Evolutionary conservation across 1,140 invertebrate species (phyloP).

Genomic region (Tetramorium simillimum): DNA sequence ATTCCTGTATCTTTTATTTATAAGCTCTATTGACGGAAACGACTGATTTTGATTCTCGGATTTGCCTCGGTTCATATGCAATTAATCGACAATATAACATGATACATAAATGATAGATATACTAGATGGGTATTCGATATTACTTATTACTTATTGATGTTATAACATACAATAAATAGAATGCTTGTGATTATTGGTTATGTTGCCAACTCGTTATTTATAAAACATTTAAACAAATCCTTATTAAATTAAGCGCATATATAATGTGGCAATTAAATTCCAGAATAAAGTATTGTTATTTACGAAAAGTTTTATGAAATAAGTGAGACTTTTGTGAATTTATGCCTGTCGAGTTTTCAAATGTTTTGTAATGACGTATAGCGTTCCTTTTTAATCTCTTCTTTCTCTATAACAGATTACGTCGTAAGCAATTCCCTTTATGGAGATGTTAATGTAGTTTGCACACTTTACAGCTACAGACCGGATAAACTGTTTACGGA

Average conservation of each 20-base stretch:
- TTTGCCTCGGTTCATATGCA: background rate
- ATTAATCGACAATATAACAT: conserved; percentile 7
- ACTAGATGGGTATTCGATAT: background rate
- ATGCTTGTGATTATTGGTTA: conserved; percentile 13
- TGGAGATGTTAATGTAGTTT: background rate
- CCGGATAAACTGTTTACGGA: conserved; percentile 32
- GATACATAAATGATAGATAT: background rate
- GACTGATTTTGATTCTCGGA: background rate
- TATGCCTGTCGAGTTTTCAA: background rate
- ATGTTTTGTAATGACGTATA: background rate
- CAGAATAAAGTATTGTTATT: background rate
- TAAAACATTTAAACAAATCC: background rate
- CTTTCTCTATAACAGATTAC: background rate
- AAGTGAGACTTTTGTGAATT: background rate
- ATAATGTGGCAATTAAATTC: background rate
- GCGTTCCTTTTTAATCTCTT: background rate
- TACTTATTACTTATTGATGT: background rate
- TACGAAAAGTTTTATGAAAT: background rate
- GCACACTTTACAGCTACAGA: conserved; percentile 13
- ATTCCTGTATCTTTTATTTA: background rate
- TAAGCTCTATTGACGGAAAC: background rate
- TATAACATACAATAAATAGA: conserved; percentile 12
- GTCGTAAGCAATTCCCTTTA: background rate
- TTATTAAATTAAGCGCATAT: conserved; percentile 10
- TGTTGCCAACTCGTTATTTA: conserved; percentile 4